Evolutionary conservation across 1,140 invertebrate species (phyloP).

Genomic region (Leptinotarsa texana): DNA sequence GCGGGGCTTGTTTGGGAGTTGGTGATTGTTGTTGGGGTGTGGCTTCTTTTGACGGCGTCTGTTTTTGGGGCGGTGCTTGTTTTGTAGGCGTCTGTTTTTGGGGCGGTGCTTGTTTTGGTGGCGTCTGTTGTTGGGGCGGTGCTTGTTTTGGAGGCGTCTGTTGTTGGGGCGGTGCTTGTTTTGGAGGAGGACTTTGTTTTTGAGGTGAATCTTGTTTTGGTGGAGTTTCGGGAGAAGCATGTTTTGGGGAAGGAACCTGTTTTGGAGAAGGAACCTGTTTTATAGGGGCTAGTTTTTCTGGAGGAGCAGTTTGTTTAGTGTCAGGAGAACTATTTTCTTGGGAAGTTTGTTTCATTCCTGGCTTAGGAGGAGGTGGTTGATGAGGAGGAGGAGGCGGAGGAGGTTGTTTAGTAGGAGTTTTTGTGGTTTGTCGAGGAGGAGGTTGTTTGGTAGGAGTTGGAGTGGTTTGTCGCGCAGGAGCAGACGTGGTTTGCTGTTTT

Average conservation of each 20-base stretch:
- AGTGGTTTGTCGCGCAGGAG: slow-evolving; percentile 30
- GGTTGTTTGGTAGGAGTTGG: slow-evolving; percentile 33
- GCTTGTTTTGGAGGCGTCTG: not conserved
- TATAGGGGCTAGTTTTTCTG: not conserved
- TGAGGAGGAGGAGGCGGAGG: not conserved
- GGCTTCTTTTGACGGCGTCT: no score
- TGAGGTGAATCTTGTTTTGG: no score
- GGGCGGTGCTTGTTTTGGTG: no score
- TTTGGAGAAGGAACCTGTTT: slow-evolving; percentile 29
- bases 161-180: no score
- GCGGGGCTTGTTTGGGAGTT: no score
- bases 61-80: no score
- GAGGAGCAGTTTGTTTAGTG: slow-evolving; percentile 37
- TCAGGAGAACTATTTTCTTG: slow-evolving; percentile 21
- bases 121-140: no score
- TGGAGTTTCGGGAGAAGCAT: no score
- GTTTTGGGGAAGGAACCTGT: slow-evolving; percentile 28
- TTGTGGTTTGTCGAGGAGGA: slow-evolving; percentile 33
- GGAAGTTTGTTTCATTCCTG: slow-evolving; percentile 14
- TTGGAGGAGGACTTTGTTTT: no score
- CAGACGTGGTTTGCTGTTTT: slow-evolving; percentile 33
- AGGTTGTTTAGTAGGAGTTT: slow-evolving; percentile 15
- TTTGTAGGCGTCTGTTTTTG: no score
- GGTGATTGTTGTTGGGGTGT: no score
- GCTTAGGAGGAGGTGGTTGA: slow-evolving; percentile 21